Evolutionary conservation across 2,888 invertebrate genomes (phyloP).

Genomic region (Thereva nobilitata): DNA sequence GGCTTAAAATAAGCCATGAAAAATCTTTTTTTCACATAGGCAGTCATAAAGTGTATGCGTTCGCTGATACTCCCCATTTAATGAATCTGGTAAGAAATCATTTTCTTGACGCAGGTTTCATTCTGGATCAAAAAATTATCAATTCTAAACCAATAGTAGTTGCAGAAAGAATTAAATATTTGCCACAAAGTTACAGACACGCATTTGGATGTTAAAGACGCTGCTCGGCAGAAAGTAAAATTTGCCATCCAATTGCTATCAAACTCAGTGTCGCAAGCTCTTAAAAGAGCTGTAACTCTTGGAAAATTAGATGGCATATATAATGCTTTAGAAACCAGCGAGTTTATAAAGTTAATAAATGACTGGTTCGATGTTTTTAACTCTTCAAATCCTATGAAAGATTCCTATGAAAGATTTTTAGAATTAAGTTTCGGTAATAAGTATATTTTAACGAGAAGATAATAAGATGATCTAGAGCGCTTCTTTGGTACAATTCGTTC

Average conservation of each 20-base stretch:
- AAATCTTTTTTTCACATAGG: background rate
- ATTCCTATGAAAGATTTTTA: too few species aligned
- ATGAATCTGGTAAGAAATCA: conserved; percentile 1
- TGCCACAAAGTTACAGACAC: background rate
- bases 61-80: conserved; percentile 3
- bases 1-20: background rate
- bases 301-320: too few species aligned
- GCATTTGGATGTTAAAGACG: background rate
- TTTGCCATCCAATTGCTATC: background rate
- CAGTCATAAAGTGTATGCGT: background rate
- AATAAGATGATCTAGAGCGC: too few species aligned
- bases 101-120: conserved; percentile 1
- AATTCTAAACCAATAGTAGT: background rate
- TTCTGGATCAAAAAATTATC: background rate
- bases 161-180: background rate
- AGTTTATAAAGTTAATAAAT: too few species aligned
- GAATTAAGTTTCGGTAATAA: too few species aligned
- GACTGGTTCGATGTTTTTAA: too few species aligned
- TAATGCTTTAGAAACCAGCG: too few species aligned
- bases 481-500: too few species aligned
- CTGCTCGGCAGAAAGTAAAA: conserved; percentile 11
- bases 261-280: too few species aligned
- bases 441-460: too few species aligned
- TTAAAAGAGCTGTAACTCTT: too few species aligned
- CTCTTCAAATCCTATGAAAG: too few species aligned